phyloP scores from a whole-genome alignment of 2,888 invertebrate species.

The Drosophila affinis region DNA sequence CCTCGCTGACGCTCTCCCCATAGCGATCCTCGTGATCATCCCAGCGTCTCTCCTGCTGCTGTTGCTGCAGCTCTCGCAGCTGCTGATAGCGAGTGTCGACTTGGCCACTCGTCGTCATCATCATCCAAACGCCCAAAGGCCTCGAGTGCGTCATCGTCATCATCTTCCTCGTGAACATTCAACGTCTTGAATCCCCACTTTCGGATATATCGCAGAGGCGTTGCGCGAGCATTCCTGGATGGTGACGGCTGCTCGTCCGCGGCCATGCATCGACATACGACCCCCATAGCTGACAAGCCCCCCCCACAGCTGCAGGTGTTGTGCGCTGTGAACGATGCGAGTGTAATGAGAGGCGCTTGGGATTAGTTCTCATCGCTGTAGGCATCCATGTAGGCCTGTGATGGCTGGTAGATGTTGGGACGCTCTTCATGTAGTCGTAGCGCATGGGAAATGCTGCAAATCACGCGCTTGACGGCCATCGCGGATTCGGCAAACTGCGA shows the following conservation, averaged over 20 bases:
- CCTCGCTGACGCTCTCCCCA: slow-evolving; percentile 44
- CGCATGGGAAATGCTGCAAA: slow-evolving; percentile 97
- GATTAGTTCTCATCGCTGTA: slow-evolving; percentile 75
- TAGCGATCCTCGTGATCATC: slow-evolving; percentile 36
- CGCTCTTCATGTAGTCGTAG: slow-evolving; percentile 90
- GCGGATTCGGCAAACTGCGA: slow-evolving; percentile 98
- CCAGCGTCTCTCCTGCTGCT: slow-evolving; percentile 27
- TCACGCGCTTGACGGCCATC: slow-evolving; percentile 97
- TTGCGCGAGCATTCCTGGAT: slow-evolving; percentile 71
- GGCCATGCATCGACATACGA: slow-evolving; percentile 55
- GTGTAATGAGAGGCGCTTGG: slow-evolving; percentile 66
- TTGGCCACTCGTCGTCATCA: slow-evolving; percentile 70
- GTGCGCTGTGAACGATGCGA: slow-evolving; percentile 68
- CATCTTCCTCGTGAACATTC: slow-evolving; percentile 78
- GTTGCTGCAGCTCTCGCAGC: slow-evolving; percentile 54
- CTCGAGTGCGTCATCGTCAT: slow-evolving; percentile 74
- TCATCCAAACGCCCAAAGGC: slow-evolving; percentile 75
- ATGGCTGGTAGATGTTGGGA: slow-evolving; percentile 85
- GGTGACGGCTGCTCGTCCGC: slow-evolving; percentile 43
- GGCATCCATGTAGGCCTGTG: slow-evolving; percentile 75
- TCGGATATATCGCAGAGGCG: slow-evolving; percentile 68
- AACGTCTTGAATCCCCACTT: slow-evolving; percentile 72
- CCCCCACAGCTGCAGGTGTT: not conserved
- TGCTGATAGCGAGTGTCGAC: slow-evolving; percentile 61
- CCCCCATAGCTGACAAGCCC: slow-evolving; percentile 61